Evolutionary conservation across 2,888 invertebrate genomes (phyloP).

Genomic region (Acrocyrtus sp.): DNA sequence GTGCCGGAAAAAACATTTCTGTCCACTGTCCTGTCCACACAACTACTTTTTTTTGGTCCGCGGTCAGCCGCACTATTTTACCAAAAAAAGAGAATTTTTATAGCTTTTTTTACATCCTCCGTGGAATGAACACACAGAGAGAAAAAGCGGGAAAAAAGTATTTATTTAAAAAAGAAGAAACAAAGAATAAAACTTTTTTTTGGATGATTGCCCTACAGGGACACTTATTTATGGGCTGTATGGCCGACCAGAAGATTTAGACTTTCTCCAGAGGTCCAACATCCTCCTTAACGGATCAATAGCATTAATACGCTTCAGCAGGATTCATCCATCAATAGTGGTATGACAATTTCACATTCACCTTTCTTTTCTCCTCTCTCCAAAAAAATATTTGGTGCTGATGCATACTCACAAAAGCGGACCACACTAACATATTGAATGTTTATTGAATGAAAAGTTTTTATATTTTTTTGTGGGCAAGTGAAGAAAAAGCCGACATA

Average conservation of each 20-base stretch:
- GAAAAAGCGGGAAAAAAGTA: not conserved
- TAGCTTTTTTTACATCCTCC: not conserved
- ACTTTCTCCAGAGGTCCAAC: slow-evolving; percentile 55
- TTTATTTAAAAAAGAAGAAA: slow-evolving; percentile 2
- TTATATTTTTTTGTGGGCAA: not conserved
- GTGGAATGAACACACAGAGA: slow-evolving; percentile 2
- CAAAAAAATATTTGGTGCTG: too few species aligned
- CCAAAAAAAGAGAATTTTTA: not conserved
- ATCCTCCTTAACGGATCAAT: slow-evolving; percentile 60
- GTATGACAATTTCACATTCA: slow-evolving; percentile 44
- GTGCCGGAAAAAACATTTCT: not conserved
- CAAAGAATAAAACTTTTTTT: slow-evolving; percentile 25
- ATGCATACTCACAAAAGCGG: too few species aligned
- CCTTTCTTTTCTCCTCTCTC: slow-evolving; percentile 3
- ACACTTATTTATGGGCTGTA: slow-evolving; percentile 63
- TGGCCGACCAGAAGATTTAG: slow-evolving; percentile 59
- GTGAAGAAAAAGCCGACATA: not conserved
- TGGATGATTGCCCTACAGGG: slow-evolving; percentile 55
- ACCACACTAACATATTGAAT: too few species aligned
- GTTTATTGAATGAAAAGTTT: not conserved
- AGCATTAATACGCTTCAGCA: slow-evolving; percentile 61
- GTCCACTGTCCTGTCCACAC: not conserved
- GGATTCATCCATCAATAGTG: slow-evolving; percentile 62
- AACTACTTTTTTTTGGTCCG: slow-evolving; percentile 10
- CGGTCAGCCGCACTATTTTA: not conserved